Evolutionary conservation across 2,888 invertebrate species (phyloP).

Genomic region (Dimorphilus gyrociliatus): DNA sequence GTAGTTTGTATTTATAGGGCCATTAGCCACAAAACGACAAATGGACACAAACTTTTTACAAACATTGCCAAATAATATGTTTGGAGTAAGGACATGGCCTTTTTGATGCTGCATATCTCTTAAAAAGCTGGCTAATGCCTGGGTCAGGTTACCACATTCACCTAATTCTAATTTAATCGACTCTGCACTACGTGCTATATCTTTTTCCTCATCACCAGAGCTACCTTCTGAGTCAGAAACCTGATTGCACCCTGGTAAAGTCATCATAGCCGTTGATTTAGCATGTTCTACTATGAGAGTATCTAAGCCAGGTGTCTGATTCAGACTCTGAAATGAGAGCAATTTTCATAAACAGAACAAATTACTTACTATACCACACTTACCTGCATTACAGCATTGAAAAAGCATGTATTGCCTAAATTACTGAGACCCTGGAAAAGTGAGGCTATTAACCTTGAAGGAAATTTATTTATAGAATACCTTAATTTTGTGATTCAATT

Average conservation of each 20-base stretch:
- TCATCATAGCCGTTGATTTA: not conserved
- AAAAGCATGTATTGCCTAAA: conserved; percentile 90
- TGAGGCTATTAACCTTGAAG: no score
- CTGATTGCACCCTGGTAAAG: no score
- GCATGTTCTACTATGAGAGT: not conserved
- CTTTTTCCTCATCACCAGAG: no score
- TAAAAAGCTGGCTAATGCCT: conserved; percentile 33
- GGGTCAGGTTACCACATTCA: conserved; percentile 33
- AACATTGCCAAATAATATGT: conserved; percentile 34
- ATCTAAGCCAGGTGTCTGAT: not conserved
- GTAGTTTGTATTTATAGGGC: not conserved
- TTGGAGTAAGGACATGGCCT: conserved; percentile 29
- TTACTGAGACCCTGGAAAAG: conserved; percentile 56
- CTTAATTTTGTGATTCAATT: no score
- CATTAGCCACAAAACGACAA: not conserved
- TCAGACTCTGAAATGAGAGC: no score
- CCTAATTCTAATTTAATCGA: conserved; percentile 29
- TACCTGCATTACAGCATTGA: conserved; percentile 80
- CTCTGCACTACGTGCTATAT: no score
- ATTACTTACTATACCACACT: no score
- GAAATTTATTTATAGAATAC: no score
- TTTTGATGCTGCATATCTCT: conserved; percentile 33
- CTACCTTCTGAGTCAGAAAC: no score
- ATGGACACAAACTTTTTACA: conserved; percentile 32
- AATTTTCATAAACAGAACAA: conserved; percentile 2